Base-by-base conservation (phyloP, 1,140 invertebrate genomes). In the Brachionus paranguensis region DNA sequence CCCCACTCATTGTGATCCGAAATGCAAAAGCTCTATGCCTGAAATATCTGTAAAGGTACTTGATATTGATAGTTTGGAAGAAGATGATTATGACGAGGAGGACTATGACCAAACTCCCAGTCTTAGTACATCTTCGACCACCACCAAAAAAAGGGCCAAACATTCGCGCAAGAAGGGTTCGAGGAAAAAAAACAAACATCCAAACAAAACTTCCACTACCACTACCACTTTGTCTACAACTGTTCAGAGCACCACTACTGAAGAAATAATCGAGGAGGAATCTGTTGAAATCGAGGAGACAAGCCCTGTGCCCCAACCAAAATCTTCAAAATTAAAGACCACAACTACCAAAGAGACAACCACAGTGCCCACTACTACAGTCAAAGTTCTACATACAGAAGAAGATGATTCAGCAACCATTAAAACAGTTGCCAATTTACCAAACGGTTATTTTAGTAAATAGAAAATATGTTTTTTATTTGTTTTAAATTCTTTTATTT, bases 361-460 rank as follows among this genome's bases (percentile, higher is more conserved):
- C 11, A 41, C 27, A 50, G 24, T 50, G 12, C 24, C 72, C 10
- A 50, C 72, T 10, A 76, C 72, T 10, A 50, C 72, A 17, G 12
- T 50, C 43, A 76, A 53, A 76, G 43, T 50, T 50, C 17, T 76
- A 20, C 72, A 76, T 14, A 76, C 72, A 27, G 72, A 76, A 50
- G 14, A 29, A 50, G 72, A 76, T 29, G 47, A 76, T 50, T 76
- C 72, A 53, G 45, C 12, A 12, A 76, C 72, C 24, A 76, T 45
- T 14, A 76, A 76, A 14, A 76, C 72, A 29, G 17, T 76, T 6
- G 43, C 72, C 17, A 76, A 76, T 27, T 50, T 76, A 76, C 72
- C 72, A 20, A 76, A 76, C 72, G 72, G 72, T 76, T 76, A 76
- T 76, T 76, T 76, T 76, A 76, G 72, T 76, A 76, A 76, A 14